Base-by-base conservation (phyloP, 2,797 vertebrate species). In the Coendou prehensilis region DNA sequence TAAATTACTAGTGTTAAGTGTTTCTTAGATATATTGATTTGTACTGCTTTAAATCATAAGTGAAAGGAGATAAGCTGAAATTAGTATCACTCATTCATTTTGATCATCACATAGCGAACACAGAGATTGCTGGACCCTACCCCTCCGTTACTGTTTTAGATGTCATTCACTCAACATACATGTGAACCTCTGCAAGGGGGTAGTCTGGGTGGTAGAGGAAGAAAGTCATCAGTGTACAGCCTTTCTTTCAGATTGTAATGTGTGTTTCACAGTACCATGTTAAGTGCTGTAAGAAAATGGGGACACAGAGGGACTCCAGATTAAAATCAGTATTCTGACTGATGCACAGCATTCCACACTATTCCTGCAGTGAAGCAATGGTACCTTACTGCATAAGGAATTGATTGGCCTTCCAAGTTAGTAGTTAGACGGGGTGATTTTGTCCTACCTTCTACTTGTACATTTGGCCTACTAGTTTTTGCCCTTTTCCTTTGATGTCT, bases 1-100 rank as follows among this genome's bases (percentile, higher is more conserved):
- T 30, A 52, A 79, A 50, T 52, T 64, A 76, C 89, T 50, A 52
- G n/a, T 61, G 23, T 50, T 89, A 52, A 73, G 22, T 79, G 23
- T 79, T 91, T 73, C 37, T 89, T 89, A 54, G 30, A 28, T 86
- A n/a, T 84, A 87, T 94, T 80, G 33, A 45, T 67, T 80, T 76
- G 18, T 92, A 82, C 9, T 37, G 7, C 61, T 30, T 89, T 95
- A 69, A 81, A 28, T 94, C 13, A 4, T 71, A 88, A 90, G 61
- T 67, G 54, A 87, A 79, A 87, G 45, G n/a, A 85, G 81, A 56
- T 71, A 80, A 91, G 17, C 28, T 76, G 67, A 45, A 78, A 11
- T 78, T 80, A 91, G 37, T 10, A 23, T 79, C 28, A 59, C 54
- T 63, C 8, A 61, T 67, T 87, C 22, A 63, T 92, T 54, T 45